A percentile compares a stretch with the other conserved stretches of the same genome.
Evolutionary conservation across 23 tunicate species (phyloP).

Genomic region (Diplosoma virens): DNA sequence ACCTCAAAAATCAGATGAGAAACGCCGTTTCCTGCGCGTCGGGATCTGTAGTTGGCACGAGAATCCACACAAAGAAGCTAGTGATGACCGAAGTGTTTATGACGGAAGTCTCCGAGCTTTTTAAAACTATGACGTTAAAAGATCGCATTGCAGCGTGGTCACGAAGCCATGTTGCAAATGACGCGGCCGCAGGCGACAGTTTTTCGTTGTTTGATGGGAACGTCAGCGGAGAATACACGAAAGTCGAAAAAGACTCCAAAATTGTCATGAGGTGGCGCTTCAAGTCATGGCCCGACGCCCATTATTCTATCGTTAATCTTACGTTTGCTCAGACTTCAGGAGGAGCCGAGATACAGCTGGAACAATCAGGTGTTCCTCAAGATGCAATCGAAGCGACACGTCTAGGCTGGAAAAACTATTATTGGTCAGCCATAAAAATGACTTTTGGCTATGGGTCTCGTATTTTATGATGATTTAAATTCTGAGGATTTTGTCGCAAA

Average conservation of each 20-base stretch:
- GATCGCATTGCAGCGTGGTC: slow-evolving; percentile 90
- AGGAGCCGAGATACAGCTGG: slow-evolving; percentile 78
- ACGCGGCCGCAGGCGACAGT: slow-evolving; percentile 51
- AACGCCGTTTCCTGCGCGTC: slow-evolving; percentile 3
- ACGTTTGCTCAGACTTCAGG: slow-evolving; percentile 52
- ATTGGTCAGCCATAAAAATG: slow-evolving; percentile 93
- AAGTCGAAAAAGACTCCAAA: slow-evolving; percentile 45
- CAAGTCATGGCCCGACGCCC: slow-evolving; percentile 93
- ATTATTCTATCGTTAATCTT: slow-evolving; percentile 69
- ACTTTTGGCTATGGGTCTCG: slow-evolving; percentile 90
- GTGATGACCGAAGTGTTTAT: slow-evolving; percentile 84
- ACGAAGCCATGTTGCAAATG: slow-evolving; percentile 34
- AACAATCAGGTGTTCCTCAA: slow-evolving; percentile 94
- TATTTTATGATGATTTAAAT: slow-evolving; percentile 58
- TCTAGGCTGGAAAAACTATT: slow-evolving; percentile 89
- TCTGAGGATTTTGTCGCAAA: too few relatives aligned
- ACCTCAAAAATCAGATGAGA: slow-evolving; percentile 40
- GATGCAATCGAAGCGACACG: slow-evolving; percentile 77
- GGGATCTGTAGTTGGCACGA: slow-evolving; percentile 33
- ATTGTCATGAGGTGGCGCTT: slow-evolving; percentile 84
- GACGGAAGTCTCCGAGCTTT: slow-evolving; percentile 68
- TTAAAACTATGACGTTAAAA: slow-evolving; percentile 46
- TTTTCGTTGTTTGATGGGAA: slow-evolving; percentile 72
- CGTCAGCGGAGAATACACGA: slow-evolving; percentile 70
- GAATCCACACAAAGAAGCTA: slow-evolving; percentile 89